Evolutionary conservation across 1,140 invertebrate species (phyloP), one percentile per base, ranked within the genome.

Genomic region (Lepidostoma basale): DNA sequence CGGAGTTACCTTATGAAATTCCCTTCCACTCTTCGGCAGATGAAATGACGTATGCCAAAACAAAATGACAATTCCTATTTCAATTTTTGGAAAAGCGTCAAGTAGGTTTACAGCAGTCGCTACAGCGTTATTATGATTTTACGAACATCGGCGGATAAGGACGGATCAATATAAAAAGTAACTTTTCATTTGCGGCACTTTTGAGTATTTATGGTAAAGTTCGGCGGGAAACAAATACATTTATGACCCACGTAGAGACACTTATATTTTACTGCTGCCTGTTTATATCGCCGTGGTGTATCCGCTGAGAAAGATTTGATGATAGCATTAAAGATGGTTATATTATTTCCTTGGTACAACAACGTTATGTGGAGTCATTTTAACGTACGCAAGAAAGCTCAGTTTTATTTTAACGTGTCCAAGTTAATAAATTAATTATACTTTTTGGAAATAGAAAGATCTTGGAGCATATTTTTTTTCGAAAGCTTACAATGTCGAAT

Each of bases 41-140:
- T n/a, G n/a, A n/a, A n/a, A n/a, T n/a, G n/a, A n/a, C n/a, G n/a
- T n/a, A n/a, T n/a, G n/a, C n/a, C 14, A 36, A 12, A 36, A 36
- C 5, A n/a, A 12, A 36, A 36, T 3, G 33, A 36, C 10, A n/a
- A 36, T n/a, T 36, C 10, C 33, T n/a, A n/a, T 36, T 36, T 36
- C 14, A 9, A 36, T 12, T 36, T 36, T 36, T 9, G 14, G 9
- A 16, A 58, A 67, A 40, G 44, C 66, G 45, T 30, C 47, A 62
- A 62, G 62, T 62, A 68, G 62, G 62, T 68, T 68, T 68, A 68
- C 67, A 59, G 62, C 54, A 58, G 59, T 62, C 67, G 62, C 62
- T 52, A 68, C 62, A 62, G 20, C 59, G 59, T 44, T 54, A 62
- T 68, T 68, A 68, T 68, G 45, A 28, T 68, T 68, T 68, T 68